These are phyloP conservation scores for Gopherus evgoodei DNA, from an alignment of 2,113 vertebrate genomes.

Conservation along the genomic window DNA sequence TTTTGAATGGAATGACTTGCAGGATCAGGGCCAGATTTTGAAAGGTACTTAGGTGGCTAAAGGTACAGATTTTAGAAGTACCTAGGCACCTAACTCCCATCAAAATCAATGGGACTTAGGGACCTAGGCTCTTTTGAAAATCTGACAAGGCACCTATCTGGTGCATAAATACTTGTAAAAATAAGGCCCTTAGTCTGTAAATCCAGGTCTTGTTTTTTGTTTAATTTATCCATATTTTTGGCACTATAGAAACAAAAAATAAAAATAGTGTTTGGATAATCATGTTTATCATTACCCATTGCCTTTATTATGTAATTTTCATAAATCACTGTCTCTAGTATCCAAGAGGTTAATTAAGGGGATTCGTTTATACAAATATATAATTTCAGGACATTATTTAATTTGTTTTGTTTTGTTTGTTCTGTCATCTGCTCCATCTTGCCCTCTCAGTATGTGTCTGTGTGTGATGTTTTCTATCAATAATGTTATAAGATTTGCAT, in stretches of 20 bases:
- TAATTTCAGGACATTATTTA: constrained; percentile 28
- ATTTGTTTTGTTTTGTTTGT: constrained; percentile 21
- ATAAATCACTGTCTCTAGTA: not conserved
- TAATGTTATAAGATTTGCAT: constrained; percentile 44
- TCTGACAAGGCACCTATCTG: not conserved
- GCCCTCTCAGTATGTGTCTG: constrained; percentile 34
- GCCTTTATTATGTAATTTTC: not conserved
- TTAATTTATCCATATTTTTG: not conserved
- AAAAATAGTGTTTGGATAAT: not conserved
- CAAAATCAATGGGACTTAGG: not conserved
- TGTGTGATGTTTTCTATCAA: constrained; percentile 35
- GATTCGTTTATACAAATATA: constrained; percentile 34
- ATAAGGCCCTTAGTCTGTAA: not conserved
- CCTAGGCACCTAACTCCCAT: not conserved
- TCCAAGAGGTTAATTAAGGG: constrained; percentile 30
- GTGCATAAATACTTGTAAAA: not conserved
- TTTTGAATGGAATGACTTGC: not conserved
- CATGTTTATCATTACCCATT: not conserved
- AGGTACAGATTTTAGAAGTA: not conserved
- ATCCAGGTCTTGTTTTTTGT: not conserved
- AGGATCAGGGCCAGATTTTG: not conserved
- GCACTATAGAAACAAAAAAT: not conserved
- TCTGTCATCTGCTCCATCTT: not conserved
- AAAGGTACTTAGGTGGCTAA: not conserved
- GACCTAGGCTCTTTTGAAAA: not conserved